Evolutionary conservation across 2,888 invertebrate species (phyloP), one percentile per base, ranked within the genome.

Genomic region (Drosophila tanythrix): DNA sequence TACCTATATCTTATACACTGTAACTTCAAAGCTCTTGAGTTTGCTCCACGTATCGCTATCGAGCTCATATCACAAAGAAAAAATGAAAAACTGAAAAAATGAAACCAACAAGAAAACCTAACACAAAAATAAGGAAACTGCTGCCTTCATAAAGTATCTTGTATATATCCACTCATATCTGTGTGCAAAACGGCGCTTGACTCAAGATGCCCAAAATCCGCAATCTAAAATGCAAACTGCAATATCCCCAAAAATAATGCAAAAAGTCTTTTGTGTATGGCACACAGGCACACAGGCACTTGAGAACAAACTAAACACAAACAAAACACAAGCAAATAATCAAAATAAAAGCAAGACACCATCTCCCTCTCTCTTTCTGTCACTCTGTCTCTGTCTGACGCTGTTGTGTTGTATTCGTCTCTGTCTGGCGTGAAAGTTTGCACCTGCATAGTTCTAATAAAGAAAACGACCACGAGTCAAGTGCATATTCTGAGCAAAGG

Each of bases 41-140:
- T 91, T 87, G 86, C 91, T 90, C 90, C 92, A 91, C 91, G 90
- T 90, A 85, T 88, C 91, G 92, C 91, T 89, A 89, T 85, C 90
- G 88, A 88, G 89, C 87, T 79, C 62, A 70, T 52, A 61, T 77
- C 89, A 70, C 56, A 77, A 76, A 78, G 33, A 75, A 61, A 48
- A 29, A 38, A 15, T 59, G 50, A 40, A 50, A 53, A 53, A 60
- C n/a, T 18, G 4, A 36, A 1, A n/a, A 38, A 21, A 46, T 46
- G 15, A 40, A 29, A 40, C 38, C 48, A 66, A 52, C 51, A 51
- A 46, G 43, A 21, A 46, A 52, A 56, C 10, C 13, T 63, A 31
- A 21, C 29, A 33, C 40, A 11, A 46, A 63, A 56, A 50, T 40
- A 35, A 72, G 57, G 62, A 71, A 71, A 29, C 5, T 63, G 69